phyloP scores from a whole-genome alignment of 2,797 vertebrate genomes.

The Chaetodon trifasciatus region DNA sequence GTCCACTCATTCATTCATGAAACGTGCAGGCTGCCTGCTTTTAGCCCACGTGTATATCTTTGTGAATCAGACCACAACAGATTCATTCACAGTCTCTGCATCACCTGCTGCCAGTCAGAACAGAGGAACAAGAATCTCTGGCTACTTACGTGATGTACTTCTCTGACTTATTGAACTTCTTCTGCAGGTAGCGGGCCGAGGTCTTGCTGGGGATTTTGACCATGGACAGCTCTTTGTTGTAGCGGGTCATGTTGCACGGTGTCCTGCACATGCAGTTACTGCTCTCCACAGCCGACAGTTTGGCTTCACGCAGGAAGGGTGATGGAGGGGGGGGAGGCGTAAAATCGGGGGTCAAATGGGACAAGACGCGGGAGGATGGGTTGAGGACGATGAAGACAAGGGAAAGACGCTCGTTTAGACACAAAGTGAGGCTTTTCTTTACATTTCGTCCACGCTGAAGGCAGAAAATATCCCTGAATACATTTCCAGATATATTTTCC shows the following conservation, averaged over 20 bases:
- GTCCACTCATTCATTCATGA: not conserved
- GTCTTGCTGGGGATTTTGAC: constrained; percentile 99
- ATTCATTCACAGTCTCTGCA: not conserved
- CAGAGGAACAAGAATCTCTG: not conserved
- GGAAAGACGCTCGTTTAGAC: constrained; percentile 21
- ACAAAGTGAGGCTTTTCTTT: not conserved
- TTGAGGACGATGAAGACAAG: constrained; percentile 28
- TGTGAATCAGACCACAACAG: too few relatives aligned
- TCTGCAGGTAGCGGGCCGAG: constrained; percentile 97
- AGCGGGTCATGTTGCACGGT: constrained; percentile 97
- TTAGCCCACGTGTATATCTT: too few relatives aligned
- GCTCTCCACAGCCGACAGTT: constrained; percentile 93
- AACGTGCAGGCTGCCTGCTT: too few relatives aligned
- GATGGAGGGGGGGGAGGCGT: constrained; percentile 9
- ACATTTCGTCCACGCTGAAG: not conserved
- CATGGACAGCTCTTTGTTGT: constrained; percentile 99
- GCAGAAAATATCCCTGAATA: not conserved
- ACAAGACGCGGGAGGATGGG: not conserved
- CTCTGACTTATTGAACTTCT: constrained; percentile 99
- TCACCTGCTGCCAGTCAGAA: not conserved
- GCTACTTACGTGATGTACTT: constrained; percentile 96
- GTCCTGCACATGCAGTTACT: constrained; percentile 95
- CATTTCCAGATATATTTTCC: not conserved
- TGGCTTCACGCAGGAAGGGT: constrained; percentile 79
- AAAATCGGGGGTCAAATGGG: not conserved